phyloP scores from a whole-genome alignment of 1,140 invertebrate genomes.

The Rhagoletis zephyria region DNA sequence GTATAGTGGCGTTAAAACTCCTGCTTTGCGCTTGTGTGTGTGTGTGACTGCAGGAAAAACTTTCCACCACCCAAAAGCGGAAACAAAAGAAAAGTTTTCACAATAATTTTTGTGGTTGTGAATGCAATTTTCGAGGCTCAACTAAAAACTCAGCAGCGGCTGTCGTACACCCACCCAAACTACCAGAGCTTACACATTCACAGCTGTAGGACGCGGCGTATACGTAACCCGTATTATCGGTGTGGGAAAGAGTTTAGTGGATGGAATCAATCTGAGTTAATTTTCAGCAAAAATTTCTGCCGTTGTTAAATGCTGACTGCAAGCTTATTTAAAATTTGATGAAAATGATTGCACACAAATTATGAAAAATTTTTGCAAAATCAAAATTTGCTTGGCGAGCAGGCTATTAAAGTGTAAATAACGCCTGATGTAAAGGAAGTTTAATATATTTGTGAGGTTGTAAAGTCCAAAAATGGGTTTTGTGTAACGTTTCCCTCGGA shows the following conservation, averaged over 20 bases:
- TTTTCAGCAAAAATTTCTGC: neutral
- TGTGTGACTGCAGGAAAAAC: neutral
- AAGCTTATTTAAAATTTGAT: neutral
- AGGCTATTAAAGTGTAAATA: too few relatives aligned
- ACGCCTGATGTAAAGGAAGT: too few relatives aligned
- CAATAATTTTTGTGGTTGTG: slow-evolving; percentile 33
- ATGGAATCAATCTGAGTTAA: slow-evolving; percentile 4
- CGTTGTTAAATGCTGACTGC: neutral
- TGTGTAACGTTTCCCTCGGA: too few relatives aligned
- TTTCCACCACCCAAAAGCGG: neutral
- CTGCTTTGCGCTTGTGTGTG: neutral
- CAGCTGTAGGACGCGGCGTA: neutral
- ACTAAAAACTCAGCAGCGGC: neutral
- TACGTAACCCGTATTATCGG: neutral
- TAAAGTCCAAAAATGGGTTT: too few relatives aligned
- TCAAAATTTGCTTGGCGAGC: too few relatives aligned
- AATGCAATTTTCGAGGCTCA: slow-evolving; percentile 20
- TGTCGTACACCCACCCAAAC: neutral
- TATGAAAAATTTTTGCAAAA: neutral
- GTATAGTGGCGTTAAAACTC: neutral
- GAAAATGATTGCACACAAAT: neutral
- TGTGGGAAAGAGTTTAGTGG: neutral
- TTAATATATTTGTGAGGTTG: too few relatives aligned
- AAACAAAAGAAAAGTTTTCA: slow-evolving; percentile 50
- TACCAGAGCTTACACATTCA: neutral